phyloP scores from a whole-genome alignment of 2,888 invertebrate genomes.

The Teleiodes luculella region DNA sequence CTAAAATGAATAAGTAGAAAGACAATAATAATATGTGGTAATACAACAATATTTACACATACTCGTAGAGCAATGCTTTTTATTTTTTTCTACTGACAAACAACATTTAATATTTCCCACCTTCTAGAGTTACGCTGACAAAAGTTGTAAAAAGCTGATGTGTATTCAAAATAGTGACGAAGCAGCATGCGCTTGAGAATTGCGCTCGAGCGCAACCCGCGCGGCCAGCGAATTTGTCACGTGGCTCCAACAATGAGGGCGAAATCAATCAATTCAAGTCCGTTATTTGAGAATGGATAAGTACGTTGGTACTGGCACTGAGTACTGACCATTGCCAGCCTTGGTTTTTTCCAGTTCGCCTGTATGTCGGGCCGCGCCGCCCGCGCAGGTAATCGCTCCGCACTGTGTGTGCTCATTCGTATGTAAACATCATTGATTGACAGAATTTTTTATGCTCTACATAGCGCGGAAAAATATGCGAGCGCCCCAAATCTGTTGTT shows the following conservation, averaged over 20 bases:
- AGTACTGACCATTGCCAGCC: constrained; percentile 29
- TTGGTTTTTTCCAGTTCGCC: constrained; percentile 50
- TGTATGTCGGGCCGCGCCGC: constrained; percentile 4
- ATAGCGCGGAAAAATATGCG: background rate
- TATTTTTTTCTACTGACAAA: no score
- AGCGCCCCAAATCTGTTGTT: no score
- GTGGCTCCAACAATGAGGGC: constrained; percentile 38
- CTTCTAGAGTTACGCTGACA: no score
- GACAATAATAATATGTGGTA: no score
- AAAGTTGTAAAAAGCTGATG: no score
- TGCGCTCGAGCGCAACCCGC: background rate
- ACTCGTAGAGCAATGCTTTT: no score
- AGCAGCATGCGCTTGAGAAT: background rate
- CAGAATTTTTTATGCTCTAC: constrained; percentile 3
- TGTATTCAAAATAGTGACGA: background rate
- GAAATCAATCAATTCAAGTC: constrained; percentile 48
- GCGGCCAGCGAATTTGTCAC: constrained; percentile 1
- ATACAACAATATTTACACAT: no score
- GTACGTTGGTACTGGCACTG: constrained; percentile 16
- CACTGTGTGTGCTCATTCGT: background rate
- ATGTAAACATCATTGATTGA: background rate
- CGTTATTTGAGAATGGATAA: constrained; percentile 46
- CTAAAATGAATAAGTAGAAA: no score
- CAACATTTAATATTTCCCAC: no score
- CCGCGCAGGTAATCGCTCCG: background rate